Conservation (phyloP, 2,113 vertebrate genomes). For the Pomatorhinus ruficollis region DNA sequence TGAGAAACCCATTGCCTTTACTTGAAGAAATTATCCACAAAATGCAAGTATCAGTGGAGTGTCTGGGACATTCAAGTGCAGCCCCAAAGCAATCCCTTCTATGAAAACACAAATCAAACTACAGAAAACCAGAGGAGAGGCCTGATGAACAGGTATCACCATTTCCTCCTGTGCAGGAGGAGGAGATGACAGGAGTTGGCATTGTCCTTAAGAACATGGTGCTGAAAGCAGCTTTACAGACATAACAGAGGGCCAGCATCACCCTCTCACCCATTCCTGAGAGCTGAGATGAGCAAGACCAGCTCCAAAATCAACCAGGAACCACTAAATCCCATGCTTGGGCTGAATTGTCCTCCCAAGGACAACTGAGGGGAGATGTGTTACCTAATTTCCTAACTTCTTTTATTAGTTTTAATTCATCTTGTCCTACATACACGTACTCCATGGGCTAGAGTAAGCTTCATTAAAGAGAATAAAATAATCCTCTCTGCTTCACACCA, state of each 20-base stretch:
- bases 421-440: background rate
- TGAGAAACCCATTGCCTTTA: background rate
- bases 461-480: background rate
- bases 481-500: background rate
- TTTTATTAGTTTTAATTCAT: background rate
- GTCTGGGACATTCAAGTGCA: background rate
- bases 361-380: background rate
- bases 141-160: background rate
- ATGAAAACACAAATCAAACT: background rate
- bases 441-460: background rate
- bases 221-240: background rate
- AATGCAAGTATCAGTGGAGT: background rate
- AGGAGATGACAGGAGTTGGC: background rate
- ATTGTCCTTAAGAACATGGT: background rate
- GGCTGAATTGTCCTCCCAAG: background rate
- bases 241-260: background rate
- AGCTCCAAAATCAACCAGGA: background rate
- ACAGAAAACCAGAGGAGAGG: background rate
- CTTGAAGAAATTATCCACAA: background rate
- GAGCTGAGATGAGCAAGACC: background rate
- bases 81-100: background rate
- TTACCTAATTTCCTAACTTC: background rate
- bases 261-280: background rate
- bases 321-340: background rate
- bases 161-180: background rate